These are phyloP conservation scores for Montipora sp. DNA, from an alignment of 64 coral and sea anemone species.

Conservation along the genomic window DNA sequence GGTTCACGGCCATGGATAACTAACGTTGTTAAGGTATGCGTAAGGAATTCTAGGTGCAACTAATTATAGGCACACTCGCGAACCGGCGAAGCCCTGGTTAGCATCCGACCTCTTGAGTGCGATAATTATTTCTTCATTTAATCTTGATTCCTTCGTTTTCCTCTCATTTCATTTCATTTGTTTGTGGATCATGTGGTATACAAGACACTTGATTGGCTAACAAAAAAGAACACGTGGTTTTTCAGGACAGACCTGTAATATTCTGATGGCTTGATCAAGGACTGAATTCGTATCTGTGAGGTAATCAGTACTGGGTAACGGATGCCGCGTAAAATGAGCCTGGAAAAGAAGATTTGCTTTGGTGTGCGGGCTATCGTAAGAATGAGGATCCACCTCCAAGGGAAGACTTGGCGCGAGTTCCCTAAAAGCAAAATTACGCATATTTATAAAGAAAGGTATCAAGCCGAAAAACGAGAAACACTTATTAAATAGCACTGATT, in stretches of 20 bases:
- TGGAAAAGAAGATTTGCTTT: constrained; percentile 92
- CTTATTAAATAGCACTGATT: too few relatives aligned
- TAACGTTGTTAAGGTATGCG: too few relatives aligned
- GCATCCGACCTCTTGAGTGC: too few relatives aligned
- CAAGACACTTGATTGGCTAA: too few relatives aligned
- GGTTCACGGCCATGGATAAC: too few relatives aligned
- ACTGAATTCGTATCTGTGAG: constrained; percentile 96
- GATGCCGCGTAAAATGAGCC: constrained; percentile 83
- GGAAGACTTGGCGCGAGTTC: constrained; percentile 82
- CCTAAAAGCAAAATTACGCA: constrained; percentile 44
- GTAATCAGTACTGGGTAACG: constrained; percentile 93
- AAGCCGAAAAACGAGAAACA: not conserved
- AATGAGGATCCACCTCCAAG: constrained; percentile 83
- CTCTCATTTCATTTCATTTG: too few relatives aligned
- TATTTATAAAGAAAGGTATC: not conserved
- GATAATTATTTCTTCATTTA: too few relatives aligned
- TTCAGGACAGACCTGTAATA: constrained; percentile 75
- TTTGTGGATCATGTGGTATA: too few relatives aligned
- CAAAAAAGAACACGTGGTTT: not conserved
- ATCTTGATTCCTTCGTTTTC: too few relatives aligned
- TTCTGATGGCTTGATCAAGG: constrained; percentile 93
- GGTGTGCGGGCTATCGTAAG: constrained; percentile 90
- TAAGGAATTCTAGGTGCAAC: too few relatives aligned
- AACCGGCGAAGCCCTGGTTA: too few relatives aligned
- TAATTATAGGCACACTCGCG: too few relatives aligned